Evolutionary conservation across 2,113 vertebrate genomes (phyloP).

Genomic region (Scopus umbretta): DNA sequence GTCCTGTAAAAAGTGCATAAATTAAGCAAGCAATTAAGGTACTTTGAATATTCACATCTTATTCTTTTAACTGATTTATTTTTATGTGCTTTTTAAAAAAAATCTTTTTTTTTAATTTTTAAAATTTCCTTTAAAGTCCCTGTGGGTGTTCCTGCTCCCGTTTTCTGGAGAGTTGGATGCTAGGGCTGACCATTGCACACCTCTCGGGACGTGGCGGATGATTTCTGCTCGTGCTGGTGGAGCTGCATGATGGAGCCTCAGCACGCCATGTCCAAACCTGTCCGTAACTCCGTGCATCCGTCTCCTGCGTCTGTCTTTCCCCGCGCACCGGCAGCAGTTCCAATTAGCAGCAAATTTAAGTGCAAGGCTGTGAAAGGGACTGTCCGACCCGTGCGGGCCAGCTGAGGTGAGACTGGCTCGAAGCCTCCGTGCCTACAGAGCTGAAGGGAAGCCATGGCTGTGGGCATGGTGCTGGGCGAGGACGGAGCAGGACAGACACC

Average conservation of each 20-base stretch:
- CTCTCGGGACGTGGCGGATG: not conserved
- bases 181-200: accelerated
- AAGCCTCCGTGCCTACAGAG: not conserved
- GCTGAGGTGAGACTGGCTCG: not conserved
- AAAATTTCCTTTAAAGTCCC: not conserved
- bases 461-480: not conserved
- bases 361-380: not conserved
- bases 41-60: not conserved
- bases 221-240: not conserved
- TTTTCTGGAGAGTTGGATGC: not conserved
- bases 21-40: not conserved
- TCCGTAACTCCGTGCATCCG: not conserved
- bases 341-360: not conserved
- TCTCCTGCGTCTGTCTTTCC: not conserved
- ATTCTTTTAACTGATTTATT: not conserved
- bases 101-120: not conserved
- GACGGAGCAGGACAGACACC: not conserved
- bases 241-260: not conserved
- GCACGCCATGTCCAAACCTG: not conserved
- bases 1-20: not conserved
- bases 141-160: not conserved
- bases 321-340: not conserved
- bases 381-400: not conserved
- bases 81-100: not conserved
- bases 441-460: not conserved